phyloP scores from a whole-genome alignment of 1,140 invertebrate genomes.

The Antheraea pernyi region DNA sequence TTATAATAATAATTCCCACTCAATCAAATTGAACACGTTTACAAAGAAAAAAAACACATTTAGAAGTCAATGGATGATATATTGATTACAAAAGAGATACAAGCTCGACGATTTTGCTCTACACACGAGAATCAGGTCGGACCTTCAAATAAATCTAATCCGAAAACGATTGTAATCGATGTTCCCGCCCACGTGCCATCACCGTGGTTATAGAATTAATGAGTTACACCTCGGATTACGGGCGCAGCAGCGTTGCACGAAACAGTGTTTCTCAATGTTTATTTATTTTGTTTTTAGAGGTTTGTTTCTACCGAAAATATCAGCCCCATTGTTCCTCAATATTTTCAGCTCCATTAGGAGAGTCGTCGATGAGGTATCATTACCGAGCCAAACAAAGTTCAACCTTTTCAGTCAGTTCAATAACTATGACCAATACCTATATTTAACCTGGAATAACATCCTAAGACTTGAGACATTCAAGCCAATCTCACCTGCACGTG shows the following conservation, averaged over 20 bases:
- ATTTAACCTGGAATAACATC: too few relatives aligned
- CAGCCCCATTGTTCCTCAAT: too few relatives aligned
- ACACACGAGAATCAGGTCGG: slow-evolving; percentile 3
- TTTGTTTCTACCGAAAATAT: too few relatives aligned
- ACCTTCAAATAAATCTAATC: slow-evolving; percentile 1
- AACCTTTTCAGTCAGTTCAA: too few relatives aligned
- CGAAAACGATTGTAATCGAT: neutral
- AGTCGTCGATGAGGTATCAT: too few relatives aligned
- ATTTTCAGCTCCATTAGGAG: too few relatives aligned
- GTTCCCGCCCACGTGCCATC: neutral
- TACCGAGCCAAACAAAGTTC: too few relatives aligned
- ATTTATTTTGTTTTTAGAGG: neutral
- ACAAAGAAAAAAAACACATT: neutral
- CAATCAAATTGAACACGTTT: neutral
- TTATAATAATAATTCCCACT: too few relatives aligned
- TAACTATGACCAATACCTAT: too few relatives aligned
- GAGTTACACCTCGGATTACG: neutral
- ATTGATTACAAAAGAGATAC: neutral
- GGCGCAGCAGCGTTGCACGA: neutral
- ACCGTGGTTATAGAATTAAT: neutral
- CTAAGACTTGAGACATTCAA: too few relatives aligned
- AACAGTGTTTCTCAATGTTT: neutral
- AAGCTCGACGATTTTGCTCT: neutral
- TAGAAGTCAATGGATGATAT: neutral
- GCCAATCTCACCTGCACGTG: too few relatives aligned